Evolutionary conservation across 2,888 invertebrate genomes (phyloP).

Genomic region (Drosophila testacea): DNA sequence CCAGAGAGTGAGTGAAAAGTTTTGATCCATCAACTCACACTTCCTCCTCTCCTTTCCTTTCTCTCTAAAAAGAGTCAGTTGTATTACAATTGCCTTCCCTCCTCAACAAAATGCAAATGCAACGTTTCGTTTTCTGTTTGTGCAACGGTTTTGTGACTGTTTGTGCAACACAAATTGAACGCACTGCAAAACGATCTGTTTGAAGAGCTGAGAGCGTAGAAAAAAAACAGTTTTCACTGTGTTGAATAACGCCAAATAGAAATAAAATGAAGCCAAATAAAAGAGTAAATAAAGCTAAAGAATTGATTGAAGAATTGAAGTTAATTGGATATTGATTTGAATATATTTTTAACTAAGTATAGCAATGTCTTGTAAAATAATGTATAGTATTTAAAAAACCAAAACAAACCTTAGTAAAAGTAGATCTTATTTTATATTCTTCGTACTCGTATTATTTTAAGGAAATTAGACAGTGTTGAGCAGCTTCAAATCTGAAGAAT

Average conservation of each 20-base stretch:
- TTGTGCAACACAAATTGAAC: conserved; percentile 57
- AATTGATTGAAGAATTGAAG: background rate
- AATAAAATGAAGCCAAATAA: conserved; percentile 18
- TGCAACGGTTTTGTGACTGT: conserved; percentile 41
- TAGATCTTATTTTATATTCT: no score
- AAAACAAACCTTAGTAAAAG: no score
- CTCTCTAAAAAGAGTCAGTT: conserved; percentile 1
- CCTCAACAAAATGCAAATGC: conserved; percentile 51
- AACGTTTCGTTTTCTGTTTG: conserved; percentile 51
- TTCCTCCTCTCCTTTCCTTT: background rate
- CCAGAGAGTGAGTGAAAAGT: background rate
- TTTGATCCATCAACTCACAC: conserved; percentile 12
- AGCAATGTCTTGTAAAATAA: no score
- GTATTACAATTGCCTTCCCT: conserved; percentile 13
- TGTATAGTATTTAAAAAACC: no score
- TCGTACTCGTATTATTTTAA: background rate
- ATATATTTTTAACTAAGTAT: no score
- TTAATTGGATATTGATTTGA: no score
- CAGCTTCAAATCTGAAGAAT: background rate
- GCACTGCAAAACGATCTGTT: conserved; percentile 55
- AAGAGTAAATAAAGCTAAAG: background rate
- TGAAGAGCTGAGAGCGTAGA: conserved; percentile 35
- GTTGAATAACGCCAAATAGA: conserved; percentile 10
- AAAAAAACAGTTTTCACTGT: background rate
- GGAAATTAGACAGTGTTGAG: background rate